Evolutionary conservation across 2,888 invertebrate species (phyloP), one percentile per base, ranked within the genome.

Genomic region (Erebia epiphron): DNA sequence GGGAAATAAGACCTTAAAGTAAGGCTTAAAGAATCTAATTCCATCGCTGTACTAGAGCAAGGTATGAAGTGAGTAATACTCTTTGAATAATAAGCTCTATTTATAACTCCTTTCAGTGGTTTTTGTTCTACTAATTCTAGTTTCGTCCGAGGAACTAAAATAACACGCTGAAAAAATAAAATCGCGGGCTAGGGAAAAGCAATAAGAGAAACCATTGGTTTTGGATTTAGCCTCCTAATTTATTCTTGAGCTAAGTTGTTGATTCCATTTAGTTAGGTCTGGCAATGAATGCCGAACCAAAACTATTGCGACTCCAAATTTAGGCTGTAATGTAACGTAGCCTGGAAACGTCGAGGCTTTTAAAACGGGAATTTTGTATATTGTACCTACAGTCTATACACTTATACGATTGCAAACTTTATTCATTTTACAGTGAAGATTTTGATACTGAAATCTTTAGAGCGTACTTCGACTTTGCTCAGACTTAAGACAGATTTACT

Each of bases 1-100:
- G 68, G 79, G 21, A 85, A 83, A 85, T 70, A 79, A 76, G 76
- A 80, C 85, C 76, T 76, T 87, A 81, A 67, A n/a, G 56, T 67
- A 43, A 73, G 14, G 41, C 3, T 11, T 46, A 70, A 82, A 76
- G 75, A 75, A 69, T 56, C 73, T 70, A 65, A 77, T 81, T 83
- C 75, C 65, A 46, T 57, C 69, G 65, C 56, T 52, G 21, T 61
- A 14, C 14, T 46, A 57, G 35, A 74, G 69, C 74, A 75, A 74
- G 79, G 77, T 75, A 75, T 76, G 79, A 79, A 79, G 80, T 82
- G 80, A 83, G 80, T 82, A 81, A 82, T 78, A 72, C 75, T 76
- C 61, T 73, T 71, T 73, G 75, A 78, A 78, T 78, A 77, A 77
- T 76, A 76, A 72, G 69, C 64, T 68, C 73, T 75, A 76, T 64